Evolutionary conservation across 2,797 vertebrate genomes (phyloP), one percentile per base, ranked within the genome.

Genomic region (Phataginus tricuspis): DNA sequence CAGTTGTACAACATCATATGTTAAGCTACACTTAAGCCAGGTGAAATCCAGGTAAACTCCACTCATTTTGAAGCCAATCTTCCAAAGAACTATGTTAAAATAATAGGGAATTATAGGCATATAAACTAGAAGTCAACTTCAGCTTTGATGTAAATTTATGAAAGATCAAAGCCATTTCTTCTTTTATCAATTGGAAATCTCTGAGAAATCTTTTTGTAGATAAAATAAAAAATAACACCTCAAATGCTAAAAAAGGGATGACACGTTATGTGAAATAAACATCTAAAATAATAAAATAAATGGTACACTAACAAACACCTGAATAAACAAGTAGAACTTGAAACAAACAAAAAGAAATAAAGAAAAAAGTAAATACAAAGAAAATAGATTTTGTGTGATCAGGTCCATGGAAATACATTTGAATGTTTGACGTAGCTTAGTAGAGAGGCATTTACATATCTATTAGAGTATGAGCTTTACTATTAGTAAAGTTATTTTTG

Each of bases 151-250:
- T 34, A 74, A 79, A 92, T 0, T 13, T 88, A n/a, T 14, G 11
- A n/a, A 88, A 80, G 39, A 69, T 31, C 25, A 96, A 53, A 39
- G 78, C 2, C 2, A n/a, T 80, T 94, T 82, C 45, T 94, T 84
- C 14, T 69, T 42, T 59, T 59, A 49, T 11, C 13, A 64, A 13
- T 66, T 69, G 42, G 57, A 77, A 78, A 53, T 59, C 55, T 78
- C 25, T n/a, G 13, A 93, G 66, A 93, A 90, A 72, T 72, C 72
- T 90, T 51, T 61, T 77, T 69, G 27, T 66, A 85, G 69, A 68
- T 86, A 88, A 96, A 71, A 72, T 69, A 77, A 79, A 37, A 91
- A 2, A 16, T 51, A 71, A 79, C 75, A 86, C 25, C 57, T 7
- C 39, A 82, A 90, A 37, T 51, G 5, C 5, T 74, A 12, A 37